These are phyloP conservation scores for Poeciliopsis paucimaculata DNA, from an alignment of 2,797 vertebrate species.

Conservation along the genomic window DNA sequence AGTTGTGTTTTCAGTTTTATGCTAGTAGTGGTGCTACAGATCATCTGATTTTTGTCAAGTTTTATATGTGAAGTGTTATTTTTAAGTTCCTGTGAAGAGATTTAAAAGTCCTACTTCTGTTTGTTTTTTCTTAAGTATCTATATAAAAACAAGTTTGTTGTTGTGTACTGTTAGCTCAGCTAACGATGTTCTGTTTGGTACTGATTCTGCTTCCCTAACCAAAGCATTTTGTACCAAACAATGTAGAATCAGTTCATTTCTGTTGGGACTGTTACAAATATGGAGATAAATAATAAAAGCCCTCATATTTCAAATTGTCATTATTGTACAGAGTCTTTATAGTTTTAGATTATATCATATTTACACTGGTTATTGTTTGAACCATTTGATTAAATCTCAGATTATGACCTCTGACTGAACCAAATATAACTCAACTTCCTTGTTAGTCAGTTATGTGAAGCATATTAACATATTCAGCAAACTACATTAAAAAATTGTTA, in stretches of 20 bases:
- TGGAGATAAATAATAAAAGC: not conserved
- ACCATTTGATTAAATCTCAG: not conserved
- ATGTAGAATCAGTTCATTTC: not conserved
- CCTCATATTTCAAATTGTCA: not conserved
- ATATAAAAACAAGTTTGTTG: not conserved
- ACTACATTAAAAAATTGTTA: not conserved
- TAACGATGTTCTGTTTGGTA: no score
- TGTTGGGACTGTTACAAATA: not conserved
- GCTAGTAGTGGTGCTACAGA: not conserved
- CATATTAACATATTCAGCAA: not conserved
- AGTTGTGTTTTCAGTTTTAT: not conserved
- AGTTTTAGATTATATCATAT: not conserved
- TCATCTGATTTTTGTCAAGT: not conserved
- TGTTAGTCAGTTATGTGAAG: not conserved
- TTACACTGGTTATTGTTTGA: not conserved
- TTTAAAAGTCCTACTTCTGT: not conserved
- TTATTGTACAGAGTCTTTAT: not conserved
- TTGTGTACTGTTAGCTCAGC: not conserved
- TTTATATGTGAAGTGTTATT: not conserved
- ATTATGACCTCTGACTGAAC: not conserved
- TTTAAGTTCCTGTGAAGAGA: not conserved
- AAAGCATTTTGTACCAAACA: not conserved
- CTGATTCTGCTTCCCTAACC: not conserved
- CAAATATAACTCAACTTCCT: not conserved
- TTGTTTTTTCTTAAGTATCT: not conserved